Conservation (phyloP, 2,797 vertebrate species). For the Pempheris klunzingeri region DNA sequence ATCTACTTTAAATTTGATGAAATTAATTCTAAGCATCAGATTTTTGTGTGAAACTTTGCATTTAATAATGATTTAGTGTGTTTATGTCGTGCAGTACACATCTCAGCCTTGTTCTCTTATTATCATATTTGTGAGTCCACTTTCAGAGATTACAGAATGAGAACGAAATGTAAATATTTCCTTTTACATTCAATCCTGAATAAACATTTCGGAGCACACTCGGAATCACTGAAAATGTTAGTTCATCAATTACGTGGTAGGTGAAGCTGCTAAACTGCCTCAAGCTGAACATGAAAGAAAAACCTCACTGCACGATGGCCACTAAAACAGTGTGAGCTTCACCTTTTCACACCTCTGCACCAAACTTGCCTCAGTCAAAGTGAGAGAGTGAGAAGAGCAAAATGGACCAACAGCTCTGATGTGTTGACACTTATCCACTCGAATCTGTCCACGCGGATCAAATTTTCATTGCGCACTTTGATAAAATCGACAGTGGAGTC, state of each 20-base stretch:
- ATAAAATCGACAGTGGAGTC: slow-evolving; percentile 54
- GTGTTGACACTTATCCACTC: slow-evolving; percentile 42
- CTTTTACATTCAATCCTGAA: not conserved
- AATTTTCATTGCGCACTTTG: slow-evolving; percentile 51
- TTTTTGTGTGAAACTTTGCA: not conserved
- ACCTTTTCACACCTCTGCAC: slow-evolving; percentile 66
- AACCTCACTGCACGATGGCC: slow-evolving; percentile 53
- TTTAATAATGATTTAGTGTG: not conserved
- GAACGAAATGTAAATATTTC: not conserved
- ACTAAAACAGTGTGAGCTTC: slow-evolving; percentile 79
- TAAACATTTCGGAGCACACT: not conserved
- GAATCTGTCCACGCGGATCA: slow-evolving; percentile 51
- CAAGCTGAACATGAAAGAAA: slow-evolving; percentile 61
- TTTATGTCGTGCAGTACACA: not conserved
- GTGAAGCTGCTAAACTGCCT: slow-evolving; percentile 56
- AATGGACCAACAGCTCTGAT: slow-evolving; percentile 11
- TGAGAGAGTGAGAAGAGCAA: slow-evolving; percentile 1
- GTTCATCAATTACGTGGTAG: slow-evolving; percentile 44
- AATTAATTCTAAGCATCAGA: not conserved
- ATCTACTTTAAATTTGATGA: slow-evolving; percentile 25
- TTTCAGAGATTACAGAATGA: not conserved
- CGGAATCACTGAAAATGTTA: slow-evolving; percentile 2
- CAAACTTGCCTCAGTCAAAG: slow-evolving; percentile 34
- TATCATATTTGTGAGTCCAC: not conserved
- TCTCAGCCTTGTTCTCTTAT: not conserved